Evolutionary conservation across 1,140 invertebrate genomes (phyloP).

Genomic region (Vanessa tameamea): DNA sequence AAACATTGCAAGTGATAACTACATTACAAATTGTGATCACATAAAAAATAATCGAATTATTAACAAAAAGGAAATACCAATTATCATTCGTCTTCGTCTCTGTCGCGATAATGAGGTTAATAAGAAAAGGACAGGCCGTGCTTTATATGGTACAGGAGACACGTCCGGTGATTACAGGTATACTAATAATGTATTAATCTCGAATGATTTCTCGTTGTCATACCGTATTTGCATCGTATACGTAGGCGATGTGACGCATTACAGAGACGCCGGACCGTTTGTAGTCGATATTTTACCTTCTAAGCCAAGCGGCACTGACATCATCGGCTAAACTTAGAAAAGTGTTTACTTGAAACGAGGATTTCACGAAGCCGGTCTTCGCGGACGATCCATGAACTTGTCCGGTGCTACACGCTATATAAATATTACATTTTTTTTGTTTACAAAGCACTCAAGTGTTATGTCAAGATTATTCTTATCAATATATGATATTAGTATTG

Average conservation of each 20-base stretch:
- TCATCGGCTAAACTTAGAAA: slow-evolving; percentile 55
- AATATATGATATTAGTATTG: too few species aligned
- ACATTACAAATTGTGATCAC: slow-evolving; percentile 20
- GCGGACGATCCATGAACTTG: slow-evolving; percentile 28
- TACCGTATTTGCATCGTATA: slow-evolving; percentile 46
- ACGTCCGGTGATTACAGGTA: slow-evolving; percentile 47
- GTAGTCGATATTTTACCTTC: slow-evolving; percentile 58
- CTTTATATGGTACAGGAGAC: slow-evolving; percentile 31
- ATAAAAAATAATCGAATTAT: slow-evolving; percentile 31
- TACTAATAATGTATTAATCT: slow-evolving; percentile 49
- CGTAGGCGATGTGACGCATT: slow-evolving; percentile 58
- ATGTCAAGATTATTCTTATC: background rate
- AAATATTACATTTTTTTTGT: background rate
- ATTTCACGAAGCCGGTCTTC: slow-evolving; percentile 18
- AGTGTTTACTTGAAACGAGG: slow-evolving; percentile 47
- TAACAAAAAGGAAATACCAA: slow-evolving; percentile 31
- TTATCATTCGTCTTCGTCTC: slow-evolving; percentile 37
- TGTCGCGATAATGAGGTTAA: slow-evolving; percentile 39
- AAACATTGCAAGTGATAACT: background rate
- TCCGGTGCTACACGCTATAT: background rate
- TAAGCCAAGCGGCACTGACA: slow-evolving; percentile 57
- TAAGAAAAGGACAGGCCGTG: slow-evolving; percentile 30
- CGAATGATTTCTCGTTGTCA: slow-evolving; percentile 46
- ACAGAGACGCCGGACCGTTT: slow-evolving; percentile 40
- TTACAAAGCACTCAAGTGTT: background rate